Conservation (phyloP, 2,888 invertebrate species). For the Melieria omissa region DNA sequence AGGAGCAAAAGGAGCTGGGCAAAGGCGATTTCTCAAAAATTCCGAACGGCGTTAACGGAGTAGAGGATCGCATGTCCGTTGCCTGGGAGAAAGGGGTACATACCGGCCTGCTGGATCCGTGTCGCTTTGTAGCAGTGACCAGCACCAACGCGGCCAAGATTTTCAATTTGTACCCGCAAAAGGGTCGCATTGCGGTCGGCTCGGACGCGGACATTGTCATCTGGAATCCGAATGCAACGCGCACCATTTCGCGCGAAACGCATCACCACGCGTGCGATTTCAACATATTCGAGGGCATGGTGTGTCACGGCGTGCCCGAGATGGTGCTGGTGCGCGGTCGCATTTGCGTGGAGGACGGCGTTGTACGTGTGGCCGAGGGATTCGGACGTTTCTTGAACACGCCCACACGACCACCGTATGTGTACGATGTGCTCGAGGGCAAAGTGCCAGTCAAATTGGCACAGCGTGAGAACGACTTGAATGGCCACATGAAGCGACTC, state of each 20-base stretch:
- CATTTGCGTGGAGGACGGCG: constrained; percentile 92
- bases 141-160: constrained; percentile 96
- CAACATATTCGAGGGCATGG: constrained; percentile 98
- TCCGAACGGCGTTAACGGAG: constrained; percentile 97
- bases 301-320: constrained; percentile 90
- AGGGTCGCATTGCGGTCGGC: constrained; percentile 91
- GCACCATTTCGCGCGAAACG: constrained; percentile 89
- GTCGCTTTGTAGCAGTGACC: constrained; percentile 95
- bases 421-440: constrained; percentile 71
- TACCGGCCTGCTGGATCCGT: constrained; percentile 89
- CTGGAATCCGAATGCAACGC: constrained; percentile 90
- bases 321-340: constrained; percentile 92
- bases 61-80: constrained; percentile 96
- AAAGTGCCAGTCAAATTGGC: constrained; percentile 44
- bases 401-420: constrained; percentile 77
- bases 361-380: constrained; percentile 88
- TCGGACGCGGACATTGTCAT: constrained; percentile 97
- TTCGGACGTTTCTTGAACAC: constrained; percentile 88
- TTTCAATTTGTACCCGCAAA: constrained; percentile 96
- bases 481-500: constrained; percentile 41
- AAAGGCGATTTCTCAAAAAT: constrained; percentile 91
- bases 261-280: constrained; percentile 95
- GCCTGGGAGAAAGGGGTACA: constrained; percentile 97
- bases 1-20: constrained; percentile 90
- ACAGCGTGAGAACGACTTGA: constrained; percentile 46